A percentile compares a stretch with the other conserved stretches of the same genome.
Evolutionary conservation across 2,797 vertebrate genomes (phyloP).

Genomic region (Acipenser ruthenus): DNA sequence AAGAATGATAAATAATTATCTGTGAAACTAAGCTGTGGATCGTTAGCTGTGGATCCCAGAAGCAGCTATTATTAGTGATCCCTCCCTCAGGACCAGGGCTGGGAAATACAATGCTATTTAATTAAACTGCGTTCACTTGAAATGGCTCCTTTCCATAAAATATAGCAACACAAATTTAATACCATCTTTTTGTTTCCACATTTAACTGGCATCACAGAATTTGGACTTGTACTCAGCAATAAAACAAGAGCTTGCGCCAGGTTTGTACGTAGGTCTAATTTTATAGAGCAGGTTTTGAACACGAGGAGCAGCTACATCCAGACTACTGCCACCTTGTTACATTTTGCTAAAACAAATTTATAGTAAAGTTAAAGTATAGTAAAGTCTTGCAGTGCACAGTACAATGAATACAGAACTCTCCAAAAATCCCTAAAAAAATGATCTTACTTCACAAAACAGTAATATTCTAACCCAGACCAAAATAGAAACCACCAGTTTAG

Average conservation of each 20-base stretch:
- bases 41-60: too few species aligned
- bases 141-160: too few species aligned
- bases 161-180: too few species aligned
- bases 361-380: neutral
- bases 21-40: too few species aligned
- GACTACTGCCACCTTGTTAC: constrained; percentile 30
- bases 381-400: neutral
- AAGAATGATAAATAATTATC: too few species aligned
- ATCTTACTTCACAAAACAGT: constrained; percentile 32
- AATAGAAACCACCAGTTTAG: constrained; percentile 39
- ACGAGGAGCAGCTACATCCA: constrained; percentile 32
- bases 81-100: too few species aligned
- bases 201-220: neutral
- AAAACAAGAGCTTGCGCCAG: neutral
- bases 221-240: neutral
- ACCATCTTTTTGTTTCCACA: too few species aligned
- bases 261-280: neutral
- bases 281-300: constrained; percentile 15
- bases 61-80: too few species aligned
- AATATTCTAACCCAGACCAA: constrained; percentile 38
- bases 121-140: too few species aligned
- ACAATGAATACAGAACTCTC: neutral
- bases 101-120: too few species aligned
- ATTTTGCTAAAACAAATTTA: constrained; percentile 3
- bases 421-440: constrained; percentile 20